Evolutionary conservation across 2,888 invertebrate genomes (phyloP).

Genomic region (Ormyrus pomaceus): DNA sequence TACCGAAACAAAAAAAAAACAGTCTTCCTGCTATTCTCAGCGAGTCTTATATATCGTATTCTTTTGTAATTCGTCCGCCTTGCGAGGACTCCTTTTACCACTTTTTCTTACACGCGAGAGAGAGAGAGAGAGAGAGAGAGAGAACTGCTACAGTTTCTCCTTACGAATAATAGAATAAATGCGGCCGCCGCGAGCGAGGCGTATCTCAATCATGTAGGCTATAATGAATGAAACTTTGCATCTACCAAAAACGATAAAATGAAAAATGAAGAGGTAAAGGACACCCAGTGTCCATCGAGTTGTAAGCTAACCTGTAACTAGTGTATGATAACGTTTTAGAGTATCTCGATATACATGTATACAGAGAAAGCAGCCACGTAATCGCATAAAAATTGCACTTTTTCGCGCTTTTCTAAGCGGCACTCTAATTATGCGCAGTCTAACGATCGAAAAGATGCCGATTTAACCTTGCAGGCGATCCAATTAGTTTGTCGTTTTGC

Average conservation of each 20-base stretch:
- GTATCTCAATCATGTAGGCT: slow-evolving; percentile 49
- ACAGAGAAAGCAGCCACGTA: slow-evolving; percentile 19
- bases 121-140: neutral
- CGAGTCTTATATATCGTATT: slow-evolving; percentile 43
- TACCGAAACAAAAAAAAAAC: slow-evolving; percentile 44
- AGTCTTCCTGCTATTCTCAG: slow-evolving; percentile 56
- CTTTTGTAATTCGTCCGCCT: slow-evolving; percentile 44
- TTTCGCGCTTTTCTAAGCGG: slow-evolving; percentile 45
- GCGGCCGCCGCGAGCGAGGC: slow-evolving; percentile 20
- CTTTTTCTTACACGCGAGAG: slow-evolving; percentile 27
- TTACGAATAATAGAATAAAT: neutral
- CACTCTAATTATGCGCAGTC: slow-evolving; percentile 34
- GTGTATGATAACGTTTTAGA: slow-evolving; percentile 69
- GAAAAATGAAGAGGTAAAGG: slow-evolving; percentile 9
- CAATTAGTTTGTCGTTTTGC: no score
- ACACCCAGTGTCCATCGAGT: slow-evolving; percentile 31
- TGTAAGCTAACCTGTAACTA: slow-evolving; percentile 67
- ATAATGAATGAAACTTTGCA: slow-evolving; percentile 60
- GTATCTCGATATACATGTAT: slow-evolving; percentile 36
- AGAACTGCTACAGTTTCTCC: no score
- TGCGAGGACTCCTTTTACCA: slow-evolving; percentile 34
- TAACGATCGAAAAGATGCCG: slow-evolving; percentile 23
- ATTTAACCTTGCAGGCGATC: no score
- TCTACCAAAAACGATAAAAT: slow-evolving; percentile 69
- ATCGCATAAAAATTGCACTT: slow-evolving; percentile 36